phyloP scores from a whole-genome alignment of 37 sponge, comb jelly and placozoan genomes.

The Amphimedon queenslandica region DNA sequence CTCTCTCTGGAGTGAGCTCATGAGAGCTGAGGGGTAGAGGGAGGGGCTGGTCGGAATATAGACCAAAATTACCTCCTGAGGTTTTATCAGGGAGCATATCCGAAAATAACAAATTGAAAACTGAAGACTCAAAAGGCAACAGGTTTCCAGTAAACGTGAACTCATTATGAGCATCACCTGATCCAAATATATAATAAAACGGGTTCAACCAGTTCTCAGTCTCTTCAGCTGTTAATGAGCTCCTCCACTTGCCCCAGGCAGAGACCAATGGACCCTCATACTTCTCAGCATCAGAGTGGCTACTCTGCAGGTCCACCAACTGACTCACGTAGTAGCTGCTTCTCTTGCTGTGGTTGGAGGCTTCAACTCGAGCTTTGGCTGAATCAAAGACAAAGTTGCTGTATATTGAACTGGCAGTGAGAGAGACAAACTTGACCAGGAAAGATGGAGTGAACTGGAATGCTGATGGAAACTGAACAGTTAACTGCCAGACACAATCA shows the following conservation, averaged over 20 bases:
- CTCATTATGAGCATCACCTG: constrained; percentile 38
- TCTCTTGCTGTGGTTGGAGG: constrained; percentile 21
- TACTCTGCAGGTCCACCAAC: constrained; percentile 16
- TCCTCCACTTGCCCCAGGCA: constrained; percentile 73
- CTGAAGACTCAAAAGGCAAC: constrained; percentile 6
- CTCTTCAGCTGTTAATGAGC: constrained; percentile 37
- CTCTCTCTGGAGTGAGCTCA: not conserved
- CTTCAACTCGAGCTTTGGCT: constrained; percentile 42
- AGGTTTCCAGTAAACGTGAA: constrained; percentile 2
- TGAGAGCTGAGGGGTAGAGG: not conserved
- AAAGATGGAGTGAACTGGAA: constrained; percentile 90
- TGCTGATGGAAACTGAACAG: constrained; percentile 80
- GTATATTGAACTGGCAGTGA: constrained; percentile 60
- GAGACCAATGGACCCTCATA: constrained; percentile 52
- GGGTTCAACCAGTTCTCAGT: constrained; percentile 64
- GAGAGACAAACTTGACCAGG: constrained; percentile 65
- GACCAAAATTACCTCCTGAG: constrained; percentile 25
- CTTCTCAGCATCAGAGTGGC: constrained; percentile 13
- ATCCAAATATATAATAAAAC: constrained; percentile 76
- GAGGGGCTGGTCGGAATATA: constrained; percentile 5
- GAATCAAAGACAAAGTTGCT: constrained; percentile 91
- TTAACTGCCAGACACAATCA: constrained; percentile 95
- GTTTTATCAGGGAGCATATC: constrained; percentile 14
- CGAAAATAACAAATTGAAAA: constrained; percentile 9
- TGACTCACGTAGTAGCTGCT: constrained; percentile 40